Evolutionary conservation across 64 coral and sea anemone genomes (phyloP), one percentile per base, ranked within the genome.

Genomic region (Stichodactyla helianthus): DNA sequence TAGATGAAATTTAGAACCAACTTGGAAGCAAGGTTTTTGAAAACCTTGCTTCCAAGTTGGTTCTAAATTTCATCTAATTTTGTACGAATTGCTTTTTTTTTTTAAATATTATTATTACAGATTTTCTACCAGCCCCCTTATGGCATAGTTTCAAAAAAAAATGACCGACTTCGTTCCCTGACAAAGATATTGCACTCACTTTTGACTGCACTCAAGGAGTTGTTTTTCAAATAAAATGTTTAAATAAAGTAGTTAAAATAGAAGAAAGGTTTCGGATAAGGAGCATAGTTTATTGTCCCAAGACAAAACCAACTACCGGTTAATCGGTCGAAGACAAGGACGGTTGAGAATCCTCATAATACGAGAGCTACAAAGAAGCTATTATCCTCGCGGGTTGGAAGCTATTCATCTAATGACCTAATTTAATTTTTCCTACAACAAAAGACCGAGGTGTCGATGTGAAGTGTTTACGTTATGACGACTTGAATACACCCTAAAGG

Each of bases 171-270:
- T 44, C 2, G 35, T 44, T 44, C 35, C 2, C 35, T 44, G 35
- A 44, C 35, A 44, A 44, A 44, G 35, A 44, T 44, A 44, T 44
- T 44, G 35, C 35, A 44, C 35, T 44, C 35, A 44, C 35, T 44
- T 22, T 65, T n/a, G 18, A 65, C 19, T n/a, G 19, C 19, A 6
- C 62, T 22, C 18, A n/a, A 22, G 7, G 20, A 65, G 19, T 65
- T n/a, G 62, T 65, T 65, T 65, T 15, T 65, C 22, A 12, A n/a
- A 65, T 65, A 65, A n/a, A 22, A 65, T 65, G 62, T 65, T 65
- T 65, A n/a, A 65, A 65, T 65, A 65, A 65, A 65, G 62, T 65
- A n/a, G 62, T 65, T 65, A 65, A 65, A 65, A 65, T n/a, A 65
- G 62, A 65, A 65, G 62, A 65, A 65, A 65, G 22, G 62, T n/a